phyloP scores from a whole-genome alignment of 2,113 vertebrate genomes.

The Larimichthys polyactis region DNA sequence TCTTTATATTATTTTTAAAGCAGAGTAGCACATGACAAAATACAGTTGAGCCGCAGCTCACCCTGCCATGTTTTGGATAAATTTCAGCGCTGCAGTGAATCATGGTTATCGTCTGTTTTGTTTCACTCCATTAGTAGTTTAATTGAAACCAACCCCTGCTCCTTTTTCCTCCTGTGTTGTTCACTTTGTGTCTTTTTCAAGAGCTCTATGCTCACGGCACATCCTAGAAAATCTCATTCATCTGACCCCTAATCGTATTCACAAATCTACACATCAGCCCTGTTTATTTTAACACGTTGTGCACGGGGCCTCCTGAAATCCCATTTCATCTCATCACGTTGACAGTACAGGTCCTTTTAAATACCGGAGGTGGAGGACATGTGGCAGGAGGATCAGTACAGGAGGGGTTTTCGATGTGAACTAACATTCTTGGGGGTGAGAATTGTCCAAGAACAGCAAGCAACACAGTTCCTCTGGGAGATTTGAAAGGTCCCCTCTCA shows the following conservation, averaged over 20 bases:
- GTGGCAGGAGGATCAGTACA: slow-evolving; percentile 41
- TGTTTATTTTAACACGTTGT: slow-evolving; percentile 76
- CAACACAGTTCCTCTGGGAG: slow-evolving; percentile 73
- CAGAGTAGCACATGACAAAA: slow-evolving; percentile 12
- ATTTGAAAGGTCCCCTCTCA: slow-evolving; percentile 70
- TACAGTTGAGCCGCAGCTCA: slow-evolving; percentile 1
- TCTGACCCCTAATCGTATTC: slow-evolving; percentile 52
- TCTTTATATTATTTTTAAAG: background rate
- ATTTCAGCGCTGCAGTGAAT: slow-evolving; percentile 20
- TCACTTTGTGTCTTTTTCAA: slow-evolving; percentile 44
- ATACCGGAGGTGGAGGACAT: slow-evolving; percentile 42
- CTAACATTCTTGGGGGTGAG: slow-evolving; percentile 78
- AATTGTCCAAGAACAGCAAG: slow-evolving; percentile 83
- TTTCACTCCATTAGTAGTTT: slow-evolving; percentile 63
- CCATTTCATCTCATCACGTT: slow-evolving; percentile 61
- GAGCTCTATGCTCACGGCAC: slow-evolving; percentile 38
- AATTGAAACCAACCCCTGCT: slow-evolving; percentile 57
- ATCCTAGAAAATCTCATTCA: slow-evolving; percentile 58
- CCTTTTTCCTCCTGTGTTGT: slow-evolving; percentile 8
- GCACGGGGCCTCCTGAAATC: slow-evolving; percentile 43
- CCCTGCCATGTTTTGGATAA: slow-evolving; percentile 33
- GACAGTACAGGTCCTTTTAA: slow-evolving; percentile 70
- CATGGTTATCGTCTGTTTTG: slow-evolving; percentile 54
- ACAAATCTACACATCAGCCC: slow-evolving; percentile 66
- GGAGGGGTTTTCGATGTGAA: slow-evolving; percentile 53